phyloP scores from a whole-genome alignment of 2,888 invertebrate genomes.

The Archips xylosteana region DNA sequence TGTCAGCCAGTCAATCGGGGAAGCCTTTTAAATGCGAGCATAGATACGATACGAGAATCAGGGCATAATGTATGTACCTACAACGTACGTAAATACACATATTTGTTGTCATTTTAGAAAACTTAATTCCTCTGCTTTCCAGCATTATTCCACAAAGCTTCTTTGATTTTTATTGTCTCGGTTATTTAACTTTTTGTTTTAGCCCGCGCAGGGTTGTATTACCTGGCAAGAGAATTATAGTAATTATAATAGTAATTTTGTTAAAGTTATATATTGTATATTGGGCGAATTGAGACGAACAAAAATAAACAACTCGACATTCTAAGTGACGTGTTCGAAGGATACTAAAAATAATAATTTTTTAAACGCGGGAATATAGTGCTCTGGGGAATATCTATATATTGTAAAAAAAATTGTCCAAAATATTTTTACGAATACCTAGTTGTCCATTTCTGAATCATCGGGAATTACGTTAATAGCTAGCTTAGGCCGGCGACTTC shows the following conservation, averaged over 20 bases:
- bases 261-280: neutral
- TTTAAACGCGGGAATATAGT: neutral
- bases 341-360: slow-evolving; percentile 2
- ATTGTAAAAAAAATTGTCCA: neutral
- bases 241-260: no score
- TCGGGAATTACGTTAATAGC: neutral
- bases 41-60: neutral
- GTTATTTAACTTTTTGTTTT: no score
- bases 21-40: neutral
- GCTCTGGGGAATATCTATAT: slow-evolving; percentile 3
- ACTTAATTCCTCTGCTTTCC: no score
- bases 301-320: slow-evolving; percentile 7
- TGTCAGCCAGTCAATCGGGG: neutral
- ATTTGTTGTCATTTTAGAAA: no score
- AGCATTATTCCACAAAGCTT: no score
- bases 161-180: no score
- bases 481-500: no score
- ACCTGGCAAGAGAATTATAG: no score
- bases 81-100: no score
- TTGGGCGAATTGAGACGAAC: slow-evolving; percentile 1
- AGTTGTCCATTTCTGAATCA: neutral
- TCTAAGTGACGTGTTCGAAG: neutral
- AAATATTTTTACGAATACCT: neutral
- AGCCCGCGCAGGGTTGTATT: no score
- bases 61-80: no score